Evolutionary conservation across 2,113 vertebrate genomes (phyloP).

Genomic region (Astatotilapia flaviijosephi): DNA sequence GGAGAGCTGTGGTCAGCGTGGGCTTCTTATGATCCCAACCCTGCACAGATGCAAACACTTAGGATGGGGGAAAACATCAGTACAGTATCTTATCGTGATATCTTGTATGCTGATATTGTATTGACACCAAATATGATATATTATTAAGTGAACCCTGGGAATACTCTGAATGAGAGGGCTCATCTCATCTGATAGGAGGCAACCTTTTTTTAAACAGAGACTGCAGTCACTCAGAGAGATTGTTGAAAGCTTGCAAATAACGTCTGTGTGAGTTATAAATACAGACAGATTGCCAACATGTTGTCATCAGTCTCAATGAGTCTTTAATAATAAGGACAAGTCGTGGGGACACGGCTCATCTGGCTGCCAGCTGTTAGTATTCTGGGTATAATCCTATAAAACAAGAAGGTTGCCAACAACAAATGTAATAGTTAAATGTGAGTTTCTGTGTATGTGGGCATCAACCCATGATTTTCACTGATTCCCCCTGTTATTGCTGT

Average conservation of each 20-base stretch:
- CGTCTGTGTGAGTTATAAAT: not conserved
- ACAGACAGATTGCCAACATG: not conserved
- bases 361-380: not conserved
- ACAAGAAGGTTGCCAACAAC: not conserved
- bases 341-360: not conserved
- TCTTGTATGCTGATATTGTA: accelerated
- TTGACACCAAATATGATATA: not conserved
- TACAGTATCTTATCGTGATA: not conserved
- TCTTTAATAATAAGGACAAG: not conserved
- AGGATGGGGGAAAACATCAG: not conserved
- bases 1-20: not conserved
- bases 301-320: not conserved
- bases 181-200: not conserved
- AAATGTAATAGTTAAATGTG: not conserved
- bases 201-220: not conserved
- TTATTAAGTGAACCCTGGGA: not conserved
- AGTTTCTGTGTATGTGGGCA: not conserved
- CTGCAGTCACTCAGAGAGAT: not conserved
- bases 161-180: not conserved
- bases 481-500: not conserved
- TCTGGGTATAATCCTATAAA: not conserved
- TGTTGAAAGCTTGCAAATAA: not conserved
- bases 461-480: not conserved
- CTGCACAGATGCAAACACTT: not conserved
- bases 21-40: not conserved